These are phyloP conservation scores for Lytechinus pictus DNA, from an alignment of 35 echinoderm and acorn worm genomes.

Conservation along the genomic window DNA sequence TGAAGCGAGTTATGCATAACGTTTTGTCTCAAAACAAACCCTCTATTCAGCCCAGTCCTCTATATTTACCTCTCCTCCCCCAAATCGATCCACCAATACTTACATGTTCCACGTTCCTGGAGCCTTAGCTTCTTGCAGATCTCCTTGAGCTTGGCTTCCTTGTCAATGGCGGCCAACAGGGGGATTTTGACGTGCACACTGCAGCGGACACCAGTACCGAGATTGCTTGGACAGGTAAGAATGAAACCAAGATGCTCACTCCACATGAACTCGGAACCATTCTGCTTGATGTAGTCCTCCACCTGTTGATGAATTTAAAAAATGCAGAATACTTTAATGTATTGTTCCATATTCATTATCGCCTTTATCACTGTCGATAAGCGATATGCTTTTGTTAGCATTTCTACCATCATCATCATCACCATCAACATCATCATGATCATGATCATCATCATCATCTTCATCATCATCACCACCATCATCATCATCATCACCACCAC, in stretches of 20 bases:
- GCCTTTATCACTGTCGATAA: too few relatives aligned
- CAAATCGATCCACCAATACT: conserved; percentile 8
- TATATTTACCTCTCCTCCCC: too few relatives aligned
- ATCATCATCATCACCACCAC: too few relatives aligned
- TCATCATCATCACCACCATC: too few relatives aligned
- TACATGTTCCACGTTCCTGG: conserved; percentile 93
- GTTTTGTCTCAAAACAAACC: too few relatives aligned
- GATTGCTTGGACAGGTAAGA: conserved; percentile 95
- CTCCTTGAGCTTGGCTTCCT: conserved; percentile 70
- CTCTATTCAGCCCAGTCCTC: too few relatives aligned
- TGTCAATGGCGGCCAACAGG: conserved; percentile 58
- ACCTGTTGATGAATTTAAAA: conserved; percentile 55
- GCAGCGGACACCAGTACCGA: conserved; percentile 93
- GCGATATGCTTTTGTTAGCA: too few relatives aligned
- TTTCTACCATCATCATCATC: too few relatives aligned
- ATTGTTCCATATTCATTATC: too few relatives aligned
- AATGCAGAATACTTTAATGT: background rate
- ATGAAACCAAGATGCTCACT: conserved; percentile 90
- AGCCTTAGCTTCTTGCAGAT: conserved; percentile 80
- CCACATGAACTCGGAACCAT: conserved; percentile 91
- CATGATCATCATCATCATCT: too few relatives aligned
- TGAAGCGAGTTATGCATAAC: too few relatives aligned
- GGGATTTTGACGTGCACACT: conserved; percentile 87
- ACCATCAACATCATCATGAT: too few relatives aligned
- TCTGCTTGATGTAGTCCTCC: conserved; percentile 68